Base-by-base conservation (phyloP, 2,888 invertebrate genomes). In the Dichetophora obliterata region DNA sequence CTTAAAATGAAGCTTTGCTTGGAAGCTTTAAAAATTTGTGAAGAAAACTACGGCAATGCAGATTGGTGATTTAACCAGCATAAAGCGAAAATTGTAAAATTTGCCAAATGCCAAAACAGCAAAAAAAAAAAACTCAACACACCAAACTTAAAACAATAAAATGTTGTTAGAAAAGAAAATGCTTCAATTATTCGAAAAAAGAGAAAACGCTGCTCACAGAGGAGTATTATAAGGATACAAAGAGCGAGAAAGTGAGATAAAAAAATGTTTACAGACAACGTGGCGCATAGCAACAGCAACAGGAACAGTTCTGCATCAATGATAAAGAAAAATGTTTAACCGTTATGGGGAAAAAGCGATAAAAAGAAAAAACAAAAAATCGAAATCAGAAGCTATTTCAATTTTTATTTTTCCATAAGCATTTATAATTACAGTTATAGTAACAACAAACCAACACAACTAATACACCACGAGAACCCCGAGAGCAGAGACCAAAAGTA, bases 241-340 rank as follows among this genome's bases (percentile, higher is more conserved):
- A 72, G 57, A 43, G 24, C 24, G 52, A 70, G 50, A 1, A n/a
- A 54, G 27, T 22, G 50, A 50, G 70, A 70, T 24, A 6, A 52
- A 54, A 16, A 43, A 43, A 27, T 1, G 3, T 22, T 19, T 8
- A 50, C 11, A n/a, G 22, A 31, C 63, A 27, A 37, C 8, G 27
- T 48, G 68, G 4, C 68, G 68, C 68, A 69, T 65, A 65, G 65
- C 65, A 65, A 65, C 65, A 65, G 66, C 66, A 66, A 31, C 43
- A 43, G 43, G 43, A 43, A 43, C 31, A n/a, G 59, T 59, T 59
- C 4, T 59, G 59, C 59, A 59, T 59, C 59, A 59, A 19, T 59
- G 66, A 37, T 11, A 43, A 43, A 43, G 14, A 14, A 43, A 43
- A 43, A 43, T 11, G 2, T 6, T 8, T 6, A 37, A 37, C 37